Conservation (phyloP, 92 coral and sea anemone species). For the Porites cylindrica region DNA sequence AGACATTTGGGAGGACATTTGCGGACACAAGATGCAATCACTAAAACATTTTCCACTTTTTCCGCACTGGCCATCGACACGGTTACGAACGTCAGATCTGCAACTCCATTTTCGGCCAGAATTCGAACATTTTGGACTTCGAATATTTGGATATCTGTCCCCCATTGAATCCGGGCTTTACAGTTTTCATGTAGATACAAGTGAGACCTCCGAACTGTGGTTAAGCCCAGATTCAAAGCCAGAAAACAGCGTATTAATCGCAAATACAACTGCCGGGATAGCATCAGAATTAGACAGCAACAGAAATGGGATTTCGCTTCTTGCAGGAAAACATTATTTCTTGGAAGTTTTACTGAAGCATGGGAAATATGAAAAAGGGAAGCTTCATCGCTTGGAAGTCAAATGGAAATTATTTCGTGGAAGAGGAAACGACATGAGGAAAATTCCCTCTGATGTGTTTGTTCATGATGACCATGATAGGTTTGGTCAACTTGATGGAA, state of each 20-base stretch:
- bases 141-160: constrained; percentile 85
- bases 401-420: constrained; percentile 66
- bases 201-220: constrained; percentile 88
- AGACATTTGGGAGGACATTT: constrained; percentile 83
- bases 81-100: constrained; percentile 45
- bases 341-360: constrained; percentile 87
- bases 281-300: background rate
- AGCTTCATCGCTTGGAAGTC: constrained; percentile 38
- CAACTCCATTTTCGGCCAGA: constrained; percentile 44
- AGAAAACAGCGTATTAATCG: constrained; percentile 51
- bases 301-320: constrained; percentile 3
- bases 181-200: constrained; percentile 65
- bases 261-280: background rate
- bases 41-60: constrained; percentile 71
- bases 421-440: background rate
- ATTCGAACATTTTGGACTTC: constrained; percentile 69
- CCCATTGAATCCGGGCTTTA: constrained; percentile 51
- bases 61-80: constrained; percentile 82
- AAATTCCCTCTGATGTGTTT: constrained; percentile 54
- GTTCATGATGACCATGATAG: constrained; percentile 37
- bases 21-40: constrained; percentile 75
- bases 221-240: constrained; percentile 75
- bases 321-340: constrained; percentile 54
- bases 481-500: constrained; percentile 8
- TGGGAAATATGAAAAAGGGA: constrained; percentile 10